Percentiles rank a stretch among this genome's conserved stretches.
Conservation (phyloP, 2,113 vertebrate genomes). For the Nothocercus nigrocapillus region DNA sequence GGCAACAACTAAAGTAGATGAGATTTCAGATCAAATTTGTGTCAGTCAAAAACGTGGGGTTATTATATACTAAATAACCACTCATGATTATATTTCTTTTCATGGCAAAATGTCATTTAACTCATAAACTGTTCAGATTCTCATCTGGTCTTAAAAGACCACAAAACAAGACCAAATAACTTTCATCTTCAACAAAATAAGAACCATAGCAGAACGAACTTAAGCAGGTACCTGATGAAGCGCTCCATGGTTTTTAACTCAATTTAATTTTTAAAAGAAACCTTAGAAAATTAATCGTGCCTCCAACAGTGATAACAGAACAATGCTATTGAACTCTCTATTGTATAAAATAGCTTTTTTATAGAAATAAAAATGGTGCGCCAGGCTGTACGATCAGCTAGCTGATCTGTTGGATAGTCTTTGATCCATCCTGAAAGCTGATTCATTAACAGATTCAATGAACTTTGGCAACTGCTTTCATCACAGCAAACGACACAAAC, state of each 20-base stretch:
- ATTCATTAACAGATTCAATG: neutral
- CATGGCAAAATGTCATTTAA: neutral
- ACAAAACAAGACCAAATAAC: neutral
- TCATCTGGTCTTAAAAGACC: neutral
- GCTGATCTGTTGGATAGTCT: neutral
- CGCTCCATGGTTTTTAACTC: neutral
- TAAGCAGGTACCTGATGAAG: neutral
- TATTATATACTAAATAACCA: neutral
- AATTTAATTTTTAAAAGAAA: neutral
- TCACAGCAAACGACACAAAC: neutral
- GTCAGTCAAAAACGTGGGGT: neutral
- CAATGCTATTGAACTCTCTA: neutral
- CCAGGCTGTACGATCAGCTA: neutral
- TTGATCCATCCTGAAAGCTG: neutral
- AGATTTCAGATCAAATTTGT: neutral
- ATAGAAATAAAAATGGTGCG: neutral
- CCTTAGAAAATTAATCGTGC: neutral
- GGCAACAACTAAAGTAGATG: neutral
- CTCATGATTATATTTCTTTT: neutral
- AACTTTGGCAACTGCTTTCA: conserved; percentile 24
- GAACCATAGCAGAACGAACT: neutral
- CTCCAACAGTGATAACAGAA: neutral
- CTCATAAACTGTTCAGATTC: neutral
- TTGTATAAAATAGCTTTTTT: neutral
- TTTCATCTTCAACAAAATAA: neutral